These are phyloP conservation scores for Baryphthengus martii DNA, from an alignment of 2,113 vertebrate species.

Conservation along the genomic window DNA sequence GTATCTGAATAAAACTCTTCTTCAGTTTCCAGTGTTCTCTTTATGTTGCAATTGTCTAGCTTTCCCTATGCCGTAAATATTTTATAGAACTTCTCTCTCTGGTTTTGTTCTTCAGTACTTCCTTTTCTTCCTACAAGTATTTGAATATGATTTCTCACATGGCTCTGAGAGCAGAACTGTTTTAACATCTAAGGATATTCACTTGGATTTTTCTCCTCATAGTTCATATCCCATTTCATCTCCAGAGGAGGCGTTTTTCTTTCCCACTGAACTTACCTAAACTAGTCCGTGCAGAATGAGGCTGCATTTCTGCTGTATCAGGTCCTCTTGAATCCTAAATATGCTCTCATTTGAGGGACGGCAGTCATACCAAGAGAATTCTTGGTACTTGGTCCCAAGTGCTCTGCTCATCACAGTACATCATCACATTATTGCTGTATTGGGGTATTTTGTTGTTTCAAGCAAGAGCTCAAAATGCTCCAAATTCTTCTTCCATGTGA, in stretches of 20 bases:
- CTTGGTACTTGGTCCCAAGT: not conserved
- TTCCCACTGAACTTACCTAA: not conserved
- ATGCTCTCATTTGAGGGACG: not conserved
- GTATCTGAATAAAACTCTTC: not conserved
- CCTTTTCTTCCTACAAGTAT: not conserved
- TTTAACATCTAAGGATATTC: not conserved
- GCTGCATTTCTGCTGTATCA: not conserved
- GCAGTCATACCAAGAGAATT: not conserved
- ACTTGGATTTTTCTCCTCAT: not conserved
- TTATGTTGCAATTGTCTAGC: not conserved
- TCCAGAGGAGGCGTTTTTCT: not conserved
- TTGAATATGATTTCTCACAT: not conserved
- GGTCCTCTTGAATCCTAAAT: not conserved
- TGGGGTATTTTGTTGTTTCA: not conserved
- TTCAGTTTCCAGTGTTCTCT: not conserved
- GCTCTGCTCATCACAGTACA: not conserved
- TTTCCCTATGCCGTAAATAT: not conserved
- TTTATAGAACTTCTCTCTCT: not conserved
- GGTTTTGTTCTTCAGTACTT: not conserved
- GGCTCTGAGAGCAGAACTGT: not conserved
- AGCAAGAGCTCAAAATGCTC: not conserved
- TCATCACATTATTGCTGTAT: no score
- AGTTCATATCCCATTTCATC: not conserved
- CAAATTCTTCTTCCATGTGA: not conserved
- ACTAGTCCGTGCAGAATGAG: not conserved